Conservation (phyloP, 2,797 vertebrate species). For the Coreius guichenoti region DNA sequence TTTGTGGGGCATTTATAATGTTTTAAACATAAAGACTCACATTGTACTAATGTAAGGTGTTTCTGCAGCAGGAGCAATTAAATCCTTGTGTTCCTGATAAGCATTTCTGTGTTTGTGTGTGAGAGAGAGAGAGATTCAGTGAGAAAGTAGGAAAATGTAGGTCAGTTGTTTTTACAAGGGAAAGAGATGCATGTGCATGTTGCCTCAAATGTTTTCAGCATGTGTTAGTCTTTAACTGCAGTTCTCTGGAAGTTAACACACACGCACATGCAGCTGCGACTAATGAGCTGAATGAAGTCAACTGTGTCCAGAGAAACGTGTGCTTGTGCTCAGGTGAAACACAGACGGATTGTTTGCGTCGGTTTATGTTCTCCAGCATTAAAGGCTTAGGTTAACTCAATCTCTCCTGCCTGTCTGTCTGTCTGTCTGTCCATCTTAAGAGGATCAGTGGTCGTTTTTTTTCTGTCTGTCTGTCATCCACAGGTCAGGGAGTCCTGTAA, state of each 20-base stretch:
- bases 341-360: background rate
- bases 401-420: slow-evolving; percentile 25
- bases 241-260: background rate
- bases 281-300: slow-evolving; percentile 23
- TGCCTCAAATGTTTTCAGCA: slow-evolving; percentile 35
- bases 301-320: background rate
- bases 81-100: background rate
- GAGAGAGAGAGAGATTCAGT: background rate
- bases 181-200: slow-evolving; percentile 19
- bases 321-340: slow-evolving; percentile 18
- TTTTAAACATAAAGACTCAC: background rate
- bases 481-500: slow-evolving; percentile 32
- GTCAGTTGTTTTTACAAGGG: slow-evolving; percentile 38
- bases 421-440: slow-evolving; percentile 4
- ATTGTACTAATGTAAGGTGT: background rate
- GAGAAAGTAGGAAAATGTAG: slow-evolving; percentile 33
- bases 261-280: background rate
- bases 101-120: background rate
- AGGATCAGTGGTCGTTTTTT: slow-evolving; percentile 21
- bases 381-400: background rate
- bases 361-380: background rate
- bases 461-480: slow-evolving; percentile 1
- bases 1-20: background rate
- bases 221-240: slow-evolving; percentile 40
- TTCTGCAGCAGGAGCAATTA: background rate